phyloP scores from a whole-genome alignment of 2,888 invertebrate species.

The Leucania comma region DNA sequence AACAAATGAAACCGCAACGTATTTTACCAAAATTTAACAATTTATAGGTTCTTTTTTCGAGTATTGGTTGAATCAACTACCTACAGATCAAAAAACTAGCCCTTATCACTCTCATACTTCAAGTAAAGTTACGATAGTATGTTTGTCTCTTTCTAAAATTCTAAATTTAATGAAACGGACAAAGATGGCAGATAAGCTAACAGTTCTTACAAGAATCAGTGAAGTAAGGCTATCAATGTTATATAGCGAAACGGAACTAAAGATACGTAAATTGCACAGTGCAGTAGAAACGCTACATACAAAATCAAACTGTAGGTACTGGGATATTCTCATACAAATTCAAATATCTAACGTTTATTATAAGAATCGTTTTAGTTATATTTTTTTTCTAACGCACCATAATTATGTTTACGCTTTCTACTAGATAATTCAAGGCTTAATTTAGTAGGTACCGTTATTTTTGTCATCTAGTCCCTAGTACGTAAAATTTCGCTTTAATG shows the following conservation, averaged over 20 bases:
- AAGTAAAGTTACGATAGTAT: conserved; percentile 34
- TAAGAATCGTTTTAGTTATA: conserved; percentile 59
- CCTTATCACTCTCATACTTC: conserved; percentile 18
- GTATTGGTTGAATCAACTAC: too few relatives aligned
- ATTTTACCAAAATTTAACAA: too few relatives aligned
- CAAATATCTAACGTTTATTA: conserved; percentile 60
- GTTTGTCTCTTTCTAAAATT: conserved; percentile 44
- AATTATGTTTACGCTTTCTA: conserved; percentile 78
- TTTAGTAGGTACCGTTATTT: conserved; percentile 84
- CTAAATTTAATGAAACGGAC: conserved; percentile 22
- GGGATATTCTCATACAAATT: conserved; percentile 66
- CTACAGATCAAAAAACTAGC: too few relatives aligned
- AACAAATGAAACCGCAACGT: too few relatives aligned
- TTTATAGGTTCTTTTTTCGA: too few relatives aligned
- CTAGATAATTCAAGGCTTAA: conserved; percentile 80
- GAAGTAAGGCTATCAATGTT: conserved; percentile 55
- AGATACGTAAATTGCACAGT: conserved; percentile 55
- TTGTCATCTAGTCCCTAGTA: conserved; percentile 68
- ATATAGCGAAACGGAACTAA: conserved; percentile 46
- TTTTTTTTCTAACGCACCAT: conserved; percentile 81
- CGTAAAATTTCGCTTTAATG: conserved; percentile 59
- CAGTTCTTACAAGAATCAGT: conserved; percentile 27
- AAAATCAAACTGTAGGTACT: conserved; percentile 68
- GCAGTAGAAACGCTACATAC: conserved; percentile 59
- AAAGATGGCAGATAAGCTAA: conserved; percentile 31